Evolutionary conservation across 1,140 invertebrate genomes (phyloP).

Genomic region (Achroia grisella): DNA sequence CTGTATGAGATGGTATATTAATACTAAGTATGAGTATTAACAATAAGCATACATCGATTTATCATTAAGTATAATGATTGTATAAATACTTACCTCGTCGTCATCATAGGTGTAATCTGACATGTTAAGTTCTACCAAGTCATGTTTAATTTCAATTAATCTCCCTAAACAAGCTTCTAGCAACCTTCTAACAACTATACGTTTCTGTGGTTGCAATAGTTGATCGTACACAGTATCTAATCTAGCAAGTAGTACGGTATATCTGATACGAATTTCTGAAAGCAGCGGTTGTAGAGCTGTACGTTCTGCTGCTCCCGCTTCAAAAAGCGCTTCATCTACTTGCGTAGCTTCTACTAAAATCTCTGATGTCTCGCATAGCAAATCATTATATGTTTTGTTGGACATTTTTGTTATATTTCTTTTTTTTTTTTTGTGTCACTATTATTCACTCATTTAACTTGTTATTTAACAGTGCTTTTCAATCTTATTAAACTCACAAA

Average conservation of each 20-base stretch:
- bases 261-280: conserved; percentile 83
- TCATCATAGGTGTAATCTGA: conserved; percentile 92
- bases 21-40: too few relatives aligned
- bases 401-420: conserved; percentile 75
- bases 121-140: conserved; percentile 89
- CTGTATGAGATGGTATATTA: too few relatives aligned
- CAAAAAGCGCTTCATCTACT: conserved; percentile 77
- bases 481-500: too few relatives aligned
- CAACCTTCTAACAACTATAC: conserved; percentile 84
- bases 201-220: conserved; percentile 94
- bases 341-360: conserved; percentile 78
- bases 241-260: conserved; percentile 84
- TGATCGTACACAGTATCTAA: conserved; percentile 91
- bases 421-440: too few relatives aligned
- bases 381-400: conserved; percentile 79
- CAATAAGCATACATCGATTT: too few relatives aligned
- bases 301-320: conserved; percentile 77
- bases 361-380: conserved; percentile 78
- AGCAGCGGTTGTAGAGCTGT: conserved; percentile 74
- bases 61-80: too few relatives aligned
- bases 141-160: conserved; percentile 85
- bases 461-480: too few relatives aligned
- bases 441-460: too few relatives aligned
- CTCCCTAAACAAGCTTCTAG: conserved; percentile 88
- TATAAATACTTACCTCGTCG: conserved; percentile 75